These are phyloP conservation scores for Pipra filicauda DNA, from an alignment of 2,113 vertebrate genomes.

Conservation along the genomic window DNA sequence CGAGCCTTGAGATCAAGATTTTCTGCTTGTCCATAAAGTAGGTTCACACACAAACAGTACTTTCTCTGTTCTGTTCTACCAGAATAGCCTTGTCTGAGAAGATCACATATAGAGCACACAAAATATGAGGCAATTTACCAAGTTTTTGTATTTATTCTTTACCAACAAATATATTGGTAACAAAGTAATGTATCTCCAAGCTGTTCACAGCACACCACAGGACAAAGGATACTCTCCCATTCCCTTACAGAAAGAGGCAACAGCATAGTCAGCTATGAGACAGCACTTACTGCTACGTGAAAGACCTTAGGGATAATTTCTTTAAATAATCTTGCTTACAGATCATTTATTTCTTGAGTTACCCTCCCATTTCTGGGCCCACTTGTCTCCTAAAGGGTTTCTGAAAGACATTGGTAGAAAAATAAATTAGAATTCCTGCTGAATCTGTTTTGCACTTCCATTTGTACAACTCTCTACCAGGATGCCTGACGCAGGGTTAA, in stretches of 20 bases:
- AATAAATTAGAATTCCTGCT: background rate
- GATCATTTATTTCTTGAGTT: background rate
- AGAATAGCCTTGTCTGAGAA: background rate
- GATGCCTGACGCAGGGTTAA: background rate
- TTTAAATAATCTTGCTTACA: constrained; percentile 4
- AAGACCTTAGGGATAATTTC: background rate
- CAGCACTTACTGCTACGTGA: background rate
- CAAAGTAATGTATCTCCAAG: background rate
- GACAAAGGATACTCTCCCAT: background rate
- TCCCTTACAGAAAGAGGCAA: background rate
- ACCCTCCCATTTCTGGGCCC: background rate
- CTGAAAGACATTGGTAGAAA: background rate
- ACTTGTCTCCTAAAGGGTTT: background rate
- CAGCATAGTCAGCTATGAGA: background rate
- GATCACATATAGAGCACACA: background rate
- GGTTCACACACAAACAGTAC: background rate
- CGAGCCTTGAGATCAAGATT: background rate
- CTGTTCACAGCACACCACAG: background rate
- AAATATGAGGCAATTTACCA: background rate
- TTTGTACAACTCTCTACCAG: background rate
- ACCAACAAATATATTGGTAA: background rate
- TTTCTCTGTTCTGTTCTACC: background rate
- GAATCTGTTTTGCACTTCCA: background rate
- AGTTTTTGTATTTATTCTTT: background rate
- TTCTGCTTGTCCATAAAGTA: background rate